Evolutionary conservation across 2,113 vertebrate species (phyloP).

Genomic region (Alethe castanea): DNA sequence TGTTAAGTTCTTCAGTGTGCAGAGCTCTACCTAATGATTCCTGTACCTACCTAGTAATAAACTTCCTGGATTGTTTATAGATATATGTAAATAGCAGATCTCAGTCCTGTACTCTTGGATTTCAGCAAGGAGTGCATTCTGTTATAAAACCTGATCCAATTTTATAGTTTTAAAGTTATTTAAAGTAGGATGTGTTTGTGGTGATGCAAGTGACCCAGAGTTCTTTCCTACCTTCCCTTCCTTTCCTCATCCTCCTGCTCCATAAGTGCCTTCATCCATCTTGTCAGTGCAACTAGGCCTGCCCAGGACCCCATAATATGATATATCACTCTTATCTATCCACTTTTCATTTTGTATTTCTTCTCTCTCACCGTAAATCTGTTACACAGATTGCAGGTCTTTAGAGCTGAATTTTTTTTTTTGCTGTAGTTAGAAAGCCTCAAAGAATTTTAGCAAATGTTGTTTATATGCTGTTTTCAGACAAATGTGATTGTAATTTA

Average conservation of each 20-base stretch:
- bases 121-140: not conserved
- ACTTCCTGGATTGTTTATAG: not conserved
- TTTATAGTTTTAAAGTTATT: not conserved
- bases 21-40: not conserved
- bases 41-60: not conserved
- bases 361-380: not conserved
- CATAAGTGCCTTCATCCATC: not conserved
- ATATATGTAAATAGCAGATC: not conserved
- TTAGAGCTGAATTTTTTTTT: not conserved
- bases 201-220: not conserved
- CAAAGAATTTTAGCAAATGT: not conserved
- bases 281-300: not conserved
- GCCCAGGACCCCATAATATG: fast-evolving
- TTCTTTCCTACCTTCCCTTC: not conserved
- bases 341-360: not conserved
- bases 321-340: not conserved
- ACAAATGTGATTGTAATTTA: not conserved
- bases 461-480: not conserved
- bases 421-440: not conserved
- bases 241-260: not conserved
- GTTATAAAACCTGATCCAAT: not conserved
- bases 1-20: not conserved
- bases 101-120: not conserved
- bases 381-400: not conserved
- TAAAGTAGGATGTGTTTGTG: not conserved